A percentile compares a stretch with the other conserved stretches of the same genome.
phyloP scores from a whole-genome alignment of 2,113 vertebrate species.

The Semnornis frantzii region DNA sequence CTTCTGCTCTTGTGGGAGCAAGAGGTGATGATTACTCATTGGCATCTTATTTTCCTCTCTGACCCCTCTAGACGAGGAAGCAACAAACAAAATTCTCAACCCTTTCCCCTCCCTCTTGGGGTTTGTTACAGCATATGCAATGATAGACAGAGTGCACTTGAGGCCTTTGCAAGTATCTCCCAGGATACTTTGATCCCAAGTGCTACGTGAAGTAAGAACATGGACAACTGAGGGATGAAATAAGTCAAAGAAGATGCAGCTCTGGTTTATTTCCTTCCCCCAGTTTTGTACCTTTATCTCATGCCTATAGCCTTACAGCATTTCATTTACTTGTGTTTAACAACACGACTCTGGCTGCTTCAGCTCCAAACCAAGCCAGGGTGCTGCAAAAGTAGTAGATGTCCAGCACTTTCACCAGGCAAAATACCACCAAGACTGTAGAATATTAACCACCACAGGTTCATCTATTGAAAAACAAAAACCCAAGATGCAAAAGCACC shows the following conservation, averaged over 20 bases:
- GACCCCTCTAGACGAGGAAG: not conserved
- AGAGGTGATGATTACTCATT: not conserved
- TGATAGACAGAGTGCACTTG: not conserved
- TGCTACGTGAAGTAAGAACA: not conserved
- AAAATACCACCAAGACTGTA: not conserved
- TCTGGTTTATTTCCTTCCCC: not conserved
- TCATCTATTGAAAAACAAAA: not conserved
- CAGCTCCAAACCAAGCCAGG: too few relatives aligned
- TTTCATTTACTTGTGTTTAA: not conserved
- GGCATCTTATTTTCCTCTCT: not conserved
- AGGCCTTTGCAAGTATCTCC: not conserved
- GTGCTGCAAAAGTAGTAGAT: not conserved
- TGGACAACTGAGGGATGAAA: not conserved
- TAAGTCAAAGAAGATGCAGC: not conserved
- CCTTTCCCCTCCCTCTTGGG: not conserved
- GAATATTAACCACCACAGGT: not conserved
- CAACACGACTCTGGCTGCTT: not conserved
- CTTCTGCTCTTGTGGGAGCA: not conserved
- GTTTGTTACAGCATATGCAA: not conserved
- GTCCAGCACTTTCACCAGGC: not conserved
- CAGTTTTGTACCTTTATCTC: not conserved
- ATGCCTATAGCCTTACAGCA: not conserved
- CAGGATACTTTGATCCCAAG: not conserved
- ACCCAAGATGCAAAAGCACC: not conserved
- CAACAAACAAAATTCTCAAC: fast-evolving